phyloP scores from a whole-genome alignment of 2,797 vertebrate species.

The Coluber constrictor region DNA sequence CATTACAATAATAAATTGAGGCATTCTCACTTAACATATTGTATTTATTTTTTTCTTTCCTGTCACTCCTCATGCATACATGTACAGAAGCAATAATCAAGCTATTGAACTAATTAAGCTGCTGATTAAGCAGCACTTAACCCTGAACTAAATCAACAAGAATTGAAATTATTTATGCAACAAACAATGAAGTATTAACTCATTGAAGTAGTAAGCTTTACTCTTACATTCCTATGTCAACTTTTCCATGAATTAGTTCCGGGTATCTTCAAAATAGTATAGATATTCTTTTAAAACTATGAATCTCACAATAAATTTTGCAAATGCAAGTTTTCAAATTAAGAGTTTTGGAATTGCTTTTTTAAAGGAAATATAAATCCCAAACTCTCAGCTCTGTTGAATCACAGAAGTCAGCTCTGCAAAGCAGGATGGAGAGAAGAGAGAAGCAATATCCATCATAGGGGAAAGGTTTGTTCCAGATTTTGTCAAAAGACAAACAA shows the following conservation, averaged over 20 bases:
- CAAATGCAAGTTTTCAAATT: not conserved
- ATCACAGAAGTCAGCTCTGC: not conserved
- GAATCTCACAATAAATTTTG: not conserved
- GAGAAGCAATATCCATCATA: not conserved
- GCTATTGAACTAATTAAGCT: slow-evolving; percentile 66
- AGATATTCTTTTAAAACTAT: not conserved
- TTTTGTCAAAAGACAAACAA: not conserved
- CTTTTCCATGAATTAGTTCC: not conserved
- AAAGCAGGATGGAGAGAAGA: not conserved
- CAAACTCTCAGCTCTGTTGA: not conserved
- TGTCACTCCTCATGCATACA: slow-evolving; percentile 31
- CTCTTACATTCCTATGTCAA: not conserved
- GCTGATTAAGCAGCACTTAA: slow-evolving; percentile 75
- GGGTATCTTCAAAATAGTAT: slow-evolving; percentile 22
- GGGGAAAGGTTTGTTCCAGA: not conserved
- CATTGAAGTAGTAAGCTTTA: slow-evolving; percentile 36
- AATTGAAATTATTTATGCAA: slow-evolving; percentile 62
- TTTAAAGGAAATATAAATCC: not conserved
- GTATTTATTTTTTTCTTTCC: slow-evolving; percentile 68
- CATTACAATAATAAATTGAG: slow-evolving; percentile 67
- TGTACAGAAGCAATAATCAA: slow-evolving; percentile 58
- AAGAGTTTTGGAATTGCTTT: slow-evolving; percentile 22
- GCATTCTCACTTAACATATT: slow-evolving; percentile 64
- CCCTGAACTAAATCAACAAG: slow-evolving; percentile 71
- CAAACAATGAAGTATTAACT: slow-evolving; percentile 59